Conservation (phyloP, 2,888 invertebrate species). For the Lepetodrilus schrolli region DNA sequence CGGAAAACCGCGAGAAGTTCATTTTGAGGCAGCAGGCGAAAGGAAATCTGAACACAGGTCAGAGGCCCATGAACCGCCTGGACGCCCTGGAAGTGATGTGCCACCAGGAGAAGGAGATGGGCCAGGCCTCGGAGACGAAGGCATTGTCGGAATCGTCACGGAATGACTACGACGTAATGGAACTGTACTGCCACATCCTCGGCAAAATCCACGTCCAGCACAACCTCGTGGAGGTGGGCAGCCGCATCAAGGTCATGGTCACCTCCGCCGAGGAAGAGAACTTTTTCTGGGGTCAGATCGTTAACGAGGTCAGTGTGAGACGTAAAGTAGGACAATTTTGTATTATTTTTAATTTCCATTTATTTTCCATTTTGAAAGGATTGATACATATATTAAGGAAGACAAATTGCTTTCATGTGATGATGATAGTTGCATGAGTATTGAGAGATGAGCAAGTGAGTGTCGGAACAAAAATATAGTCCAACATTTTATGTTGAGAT, state of each 20-base stretch:
- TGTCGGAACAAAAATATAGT: too few relatives aligned
- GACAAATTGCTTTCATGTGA: too few relatives aligned
- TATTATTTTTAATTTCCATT: too few relatives aligned
- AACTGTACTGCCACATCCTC: background rate
- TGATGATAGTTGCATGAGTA: too few relatives aligned
- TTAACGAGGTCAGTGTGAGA: slow-evolving; percentile 41
- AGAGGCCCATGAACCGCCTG: background rate
- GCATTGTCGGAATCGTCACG: background rate
- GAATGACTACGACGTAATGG: background rate
- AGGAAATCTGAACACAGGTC: background rate
- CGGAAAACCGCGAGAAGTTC: background rate
- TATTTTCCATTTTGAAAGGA: too few relatives aligned
- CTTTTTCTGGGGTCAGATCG: slow-evolving; percentile 47
- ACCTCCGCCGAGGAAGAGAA: slow-evolving; percentile 44
- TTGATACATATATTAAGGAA: too few relatives aligned
- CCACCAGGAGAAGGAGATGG: background rate
- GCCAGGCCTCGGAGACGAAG: background rate
- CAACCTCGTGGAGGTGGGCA: slow-evolving; percentile 6
- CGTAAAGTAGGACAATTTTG: too few relatives aligned
- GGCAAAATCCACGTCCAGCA: background rate
- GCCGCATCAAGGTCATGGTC: slow-evolving; percentile 37
- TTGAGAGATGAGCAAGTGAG: too few relatives aligned
- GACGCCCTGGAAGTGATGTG: background rate
- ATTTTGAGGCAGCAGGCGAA: background rate
- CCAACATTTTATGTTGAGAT: too few relatives aligned